Base-by-base conservation (phyloP, 2,888 invertebrate genomes). In the Oeneis ivallda region DNA sequence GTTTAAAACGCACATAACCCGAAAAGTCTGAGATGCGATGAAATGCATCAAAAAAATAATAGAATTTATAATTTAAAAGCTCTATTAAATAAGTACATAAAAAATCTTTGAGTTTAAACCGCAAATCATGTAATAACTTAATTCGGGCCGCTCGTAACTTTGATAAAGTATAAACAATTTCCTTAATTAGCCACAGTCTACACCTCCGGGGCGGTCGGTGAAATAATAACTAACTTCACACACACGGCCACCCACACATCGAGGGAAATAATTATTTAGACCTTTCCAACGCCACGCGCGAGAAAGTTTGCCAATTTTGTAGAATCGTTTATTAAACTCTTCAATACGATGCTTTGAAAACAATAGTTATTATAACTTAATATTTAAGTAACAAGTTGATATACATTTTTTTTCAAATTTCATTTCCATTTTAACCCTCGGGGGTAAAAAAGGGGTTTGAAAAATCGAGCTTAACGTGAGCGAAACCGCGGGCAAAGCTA, bases 221-320 rank as follows among this genome's bases (percentile, higher is more conserved):
- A 43, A n/a, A 17, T 45, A 15, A 32, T 11, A 15, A 39, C 39
- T 39, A 17, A 58, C 43, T 45, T 3, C 17, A 45, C 34, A 34
- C 7, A 45, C n/a, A n/a, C 26, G 32, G 32, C 8, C n/a, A 8
- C 9, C 9, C 49, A 49, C 19, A 19, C 19, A 6, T n/a, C 9
- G 34, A 34, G 52, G 52, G 7, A 13, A 52, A 52, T 34, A 8
- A 37, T 37, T 37, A 37, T 34, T n/a, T 32, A 2, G 52, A 52
- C 32, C 52, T 52, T 52, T 34, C 32, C n/a, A n/a, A n/a, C 6
- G 34, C 52, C 34, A 9, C 34, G n/a, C 34, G 47, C 47, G 47
- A 17, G 47, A 8, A 32, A 52, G 2, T 52, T 52, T n/a, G 34
- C n/a, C n/a, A n/a, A 65, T 72, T 71, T 70, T 71, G 70, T 72